These are phyloP conservation scores for Sphenopsis melanotis DNA, from an alignment of 2,797 vertebrate species.

Conservation along the genomic window DNA sequence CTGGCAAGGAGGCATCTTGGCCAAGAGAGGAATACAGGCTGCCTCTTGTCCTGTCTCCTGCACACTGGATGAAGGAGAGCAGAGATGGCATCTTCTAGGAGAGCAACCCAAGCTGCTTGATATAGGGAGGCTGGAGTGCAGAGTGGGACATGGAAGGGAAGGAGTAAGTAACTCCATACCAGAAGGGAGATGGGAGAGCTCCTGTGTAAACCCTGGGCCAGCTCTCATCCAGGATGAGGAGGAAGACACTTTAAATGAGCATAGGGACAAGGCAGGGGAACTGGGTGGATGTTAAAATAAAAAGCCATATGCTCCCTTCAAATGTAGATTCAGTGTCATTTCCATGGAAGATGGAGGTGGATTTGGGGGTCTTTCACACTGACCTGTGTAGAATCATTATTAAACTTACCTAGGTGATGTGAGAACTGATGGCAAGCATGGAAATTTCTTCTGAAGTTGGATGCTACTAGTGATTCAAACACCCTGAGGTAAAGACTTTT, in stretches of 20 bases:
- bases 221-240: not conserved
- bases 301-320: not conserved
- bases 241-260: not conserved
- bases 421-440: not conserved
- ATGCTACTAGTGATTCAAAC: not conserved
- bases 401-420: not conserved
- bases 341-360: not conserved
- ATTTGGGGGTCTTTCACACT: not conserved
- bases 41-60: not conserved
- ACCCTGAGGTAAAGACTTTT: not conserved
- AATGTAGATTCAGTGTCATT: not conserved
- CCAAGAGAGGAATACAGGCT: not conserved
- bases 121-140: not conserved
- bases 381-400: not conserved
- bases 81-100: not conserved
- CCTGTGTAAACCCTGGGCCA: not conserved
- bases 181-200: not conserved
- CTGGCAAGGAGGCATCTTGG: not conserved
- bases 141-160: not conserved
- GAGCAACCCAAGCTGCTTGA: not conserved
- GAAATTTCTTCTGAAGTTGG: not conserved
- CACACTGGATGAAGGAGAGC: not conserved
- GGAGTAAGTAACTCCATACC: not conserved
- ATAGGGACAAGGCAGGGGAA: not conserved
- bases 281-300: not conserved